phyloP scores from a whole-genome alignment of 2,113 vertebrate genomes.

The Zosterops pallidus region DNA sequence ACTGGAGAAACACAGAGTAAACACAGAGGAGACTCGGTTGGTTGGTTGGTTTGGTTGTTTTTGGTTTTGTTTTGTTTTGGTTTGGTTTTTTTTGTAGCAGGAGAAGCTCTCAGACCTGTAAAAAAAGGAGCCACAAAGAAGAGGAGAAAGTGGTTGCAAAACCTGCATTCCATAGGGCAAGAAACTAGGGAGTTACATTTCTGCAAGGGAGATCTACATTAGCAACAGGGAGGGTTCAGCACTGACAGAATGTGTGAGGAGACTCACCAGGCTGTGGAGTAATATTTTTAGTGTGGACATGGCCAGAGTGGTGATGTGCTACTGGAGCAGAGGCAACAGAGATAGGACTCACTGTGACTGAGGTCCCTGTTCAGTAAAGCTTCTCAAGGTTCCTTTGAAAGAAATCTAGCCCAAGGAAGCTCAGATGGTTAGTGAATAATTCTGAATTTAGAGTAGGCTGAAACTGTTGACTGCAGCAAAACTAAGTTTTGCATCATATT shows the following conservation, averaged over 20 bases:
- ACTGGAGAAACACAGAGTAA: background rate
- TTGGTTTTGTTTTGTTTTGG: background rate
- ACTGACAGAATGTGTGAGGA: background rate
- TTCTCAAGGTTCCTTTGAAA: background rate
- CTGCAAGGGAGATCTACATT: background rate
- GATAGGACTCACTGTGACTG: accelerated
- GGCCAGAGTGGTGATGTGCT: background rate
- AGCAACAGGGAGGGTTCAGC: background rate
- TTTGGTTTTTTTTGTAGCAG: background rate
- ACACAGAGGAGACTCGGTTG: background rate
- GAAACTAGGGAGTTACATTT: background rate
- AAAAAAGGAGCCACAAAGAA: background rate
- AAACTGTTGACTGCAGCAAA: background rate
- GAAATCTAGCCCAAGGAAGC: background rate
- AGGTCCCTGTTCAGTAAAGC: background rate
- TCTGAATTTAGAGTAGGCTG: background rate
- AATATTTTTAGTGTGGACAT: background rate
- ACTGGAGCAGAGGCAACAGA: background rate
- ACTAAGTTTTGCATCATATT: background rate
- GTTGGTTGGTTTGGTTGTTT: background rate
- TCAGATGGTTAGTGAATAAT: background rate
- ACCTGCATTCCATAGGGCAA: background rate
- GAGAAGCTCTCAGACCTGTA: background rate
- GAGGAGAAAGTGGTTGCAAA: background rate
- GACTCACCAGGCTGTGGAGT: background rate